These are phyloP conservation scores for Amphipoea oculea DNA, from an alignment of 2,888 invertebrate species.

Conservation along the genomic window DNA sequence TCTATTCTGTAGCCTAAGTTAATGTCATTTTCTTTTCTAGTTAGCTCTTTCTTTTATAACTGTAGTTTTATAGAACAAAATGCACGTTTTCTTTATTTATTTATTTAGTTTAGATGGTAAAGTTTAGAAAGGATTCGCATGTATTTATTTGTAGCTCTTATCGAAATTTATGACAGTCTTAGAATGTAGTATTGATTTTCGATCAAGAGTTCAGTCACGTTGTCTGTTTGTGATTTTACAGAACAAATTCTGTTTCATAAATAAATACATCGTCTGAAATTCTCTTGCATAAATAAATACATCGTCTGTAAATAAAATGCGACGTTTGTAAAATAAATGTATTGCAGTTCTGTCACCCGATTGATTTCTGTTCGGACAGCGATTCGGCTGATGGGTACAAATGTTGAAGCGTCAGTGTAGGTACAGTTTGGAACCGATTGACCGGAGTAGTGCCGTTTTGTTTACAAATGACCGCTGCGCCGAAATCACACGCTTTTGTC, in stretches of 20 bases:
- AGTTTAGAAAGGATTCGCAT: conserved; percentile 9
- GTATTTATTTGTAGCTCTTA: conserved; percentile 25
- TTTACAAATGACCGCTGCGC: conserved; percentile 37
- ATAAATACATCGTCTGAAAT: neutral
- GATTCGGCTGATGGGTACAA: conserved; percentile 40
- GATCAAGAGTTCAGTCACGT: conserved; percentile 41
- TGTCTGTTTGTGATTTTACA: conserved; percentile 20
- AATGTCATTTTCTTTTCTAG: conserved; percentile 11
- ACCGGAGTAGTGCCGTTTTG: conserved; percentile 17
- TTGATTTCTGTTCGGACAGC: conserved; percentile 44
- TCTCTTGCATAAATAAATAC: conserved; percentile 27
- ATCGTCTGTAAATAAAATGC: conserved; percentile 16
- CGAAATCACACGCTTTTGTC: conserved; percentile 25
- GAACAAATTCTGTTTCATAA: conserved; percentile 15
- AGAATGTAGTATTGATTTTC: conserved; percentile 49
- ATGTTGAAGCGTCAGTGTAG: conserved; percentile 26
- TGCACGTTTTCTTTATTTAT: conserved; percentile 26
- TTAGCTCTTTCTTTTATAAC: neutral
- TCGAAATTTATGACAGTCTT: conserved; percentile 44
- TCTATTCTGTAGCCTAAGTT: conserved; percentile 19
- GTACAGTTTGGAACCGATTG: conserved; percentile 37
- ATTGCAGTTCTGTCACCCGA: conserved; percentile 26
- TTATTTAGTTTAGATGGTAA: conserved; percentile 28
- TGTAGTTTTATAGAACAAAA: conserved; percentile 27
- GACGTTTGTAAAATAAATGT: conserved; percentile 26